Base-by-base conservation (phyloP, 1,140 invertebrate species). In the Dufourea novaeangliae region DNA sequence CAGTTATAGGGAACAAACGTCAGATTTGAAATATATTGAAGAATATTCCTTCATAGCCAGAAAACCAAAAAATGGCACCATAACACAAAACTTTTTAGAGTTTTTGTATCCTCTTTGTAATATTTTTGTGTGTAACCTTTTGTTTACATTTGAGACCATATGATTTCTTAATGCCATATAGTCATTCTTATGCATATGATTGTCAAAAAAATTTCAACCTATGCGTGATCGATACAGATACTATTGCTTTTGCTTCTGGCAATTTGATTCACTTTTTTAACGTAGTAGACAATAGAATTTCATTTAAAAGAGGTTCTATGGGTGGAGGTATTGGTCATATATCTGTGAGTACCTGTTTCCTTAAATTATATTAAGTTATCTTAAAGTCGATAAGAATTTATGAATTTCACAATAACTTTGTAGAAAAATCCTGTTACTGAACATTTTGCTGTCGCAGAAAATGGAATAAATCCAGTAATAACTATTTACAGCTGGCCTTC, bases 121-220 rank as follows among this genome's bases (percentile, higher is more conserved):
- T 34, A 37, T 22, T 59, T 32, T 66, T 57, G 54, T 44, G 12
- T 66, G 12, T 37, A 22, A 17, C 20, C 44, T 77, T 34, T 59
- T 25, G 11, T 22, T 37, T 76, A n/a, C 37, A 68, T 29, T 20
- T 56, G 37, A n/a, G 39, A 4, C 37, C 34, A 22, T 59, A 70
- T 62, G 72, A 68, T 71, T 68, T 37, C 73, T 84, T 64, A 73
- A 77, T 12, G 66, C 57, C 27, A 29, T 41, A 62, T 70, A 97
- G 96, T 91, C 93, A 97, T 93, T 98, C 97, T 0, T 97, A 95
- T 91, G 97, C 97, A n/a, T 98, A 97, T 87, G 95, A 98, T 87
- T 97, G 96, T 88, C 94, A 93, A 76, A 96, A 95, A 79, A 93
- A 95, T 62, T 96, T 95, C 83, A 98, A 98, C 90, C 88, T 98